Evolutionary conservation across 2,888 invertebrate genomes (phyloP), one percentile per base, ranked within the genome.

Genomic region (Hypsopygia costalis): DNA sequence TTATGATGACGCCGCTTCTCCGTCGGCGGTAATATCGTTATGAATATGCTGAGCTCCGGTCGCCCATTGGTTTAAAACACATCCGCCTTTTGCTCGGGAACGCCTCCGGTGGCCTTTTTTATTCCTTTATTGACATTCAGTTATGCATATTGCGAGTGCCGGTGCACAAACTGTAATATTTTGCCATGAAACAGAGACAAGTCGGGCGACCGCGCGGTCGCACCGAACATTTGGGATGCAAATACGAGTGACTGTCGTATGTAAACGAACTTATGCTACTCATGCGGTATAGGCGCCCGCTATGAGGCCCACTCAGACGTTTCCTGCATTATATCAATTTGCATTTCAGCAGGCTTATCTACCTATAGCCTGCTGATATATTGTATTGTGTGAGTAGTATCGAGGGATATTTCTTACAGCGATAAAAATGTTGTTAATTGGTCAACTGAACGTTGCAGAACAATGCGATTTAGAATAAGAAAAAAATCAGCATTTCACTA

Each of bases 291-390:
- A 78, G 83, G 71, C 78, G 69, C 71, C 76, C 77, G 83, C 80
- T 85, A 85, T 82, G 83, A 87, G 86, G 77, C 72, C 85, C 85
- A 83, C 86, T 86, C 87, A 87, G 86, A 87, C 87, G 87, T 81
- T 87, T 87, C 87, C 87, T 86, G 86, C 86, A 82, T 86, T 87
- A 87, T 85, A 85, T 79, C 77, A 81, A 87, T 87, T 87, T 87
- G 87, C 83, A 87, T 87, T 87, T 83, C 83, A 83, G 77, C 69
- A 75, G 74, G 64, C 62, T 61, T 61, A 44, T 39, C 45, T 59
- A 63, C 44, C 47, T 52, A 50, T 46, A 38, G 41, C 44, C 47
- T 51, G 46, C 34, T 44, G 46, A 49, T 48, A 44, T 47, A 36
- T 42, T 41, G 34, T 39, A 32, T 34, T 32, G 32, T 36, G 34